phyloP scores from a whole-genome alignment of 2,797 vertebrate species.

The Salarias fasciatus region DNA sequence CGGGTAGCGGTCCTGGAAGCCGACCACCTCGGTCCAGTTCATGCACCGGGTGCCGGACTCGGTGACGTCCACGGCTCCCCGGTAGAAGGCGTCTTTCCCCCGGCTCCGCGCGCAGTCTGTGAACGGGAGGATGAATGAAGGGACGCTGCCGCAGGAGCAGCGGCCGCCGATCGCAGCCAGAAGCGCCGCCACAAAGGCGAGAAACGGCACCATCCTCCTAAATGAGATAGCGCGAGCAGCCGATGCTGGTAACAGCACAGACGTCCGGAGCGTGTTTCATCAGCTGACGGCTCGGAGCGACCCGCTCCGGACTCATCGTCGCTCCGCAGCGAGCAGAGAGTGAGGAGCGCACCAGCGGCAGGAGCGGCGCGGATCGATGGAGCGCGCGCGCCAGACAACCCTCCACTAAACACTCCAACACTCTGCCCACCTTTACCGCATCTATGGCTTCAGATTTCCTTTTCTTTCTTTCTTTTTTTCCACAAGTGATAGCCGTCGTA shows the following conservation, averaged over 20 bases:
- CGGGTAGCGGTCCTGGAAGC: constrained; percentile 79
- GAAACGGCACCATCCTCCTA: constrained; percentile 57
- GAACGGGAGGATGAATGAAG: constrained; percentile 73
- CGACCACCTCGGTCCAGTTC: constrained; percentile 82
- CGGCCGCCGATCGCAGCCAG: constrained; percentile 32
- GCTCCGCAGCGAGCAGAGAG: constrained; percentile 36
- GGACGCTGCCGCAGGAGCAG: constrained; percentile 54
- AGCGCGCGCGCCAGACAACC: constrained; percentile 41
- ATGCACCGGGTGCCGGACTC: constrained; percentile 85
- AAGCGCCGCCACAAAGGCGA: constrained; percentile 49
- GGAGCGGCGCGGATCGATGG: constrained; percentile 64
- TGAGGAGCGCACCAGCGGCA: constrained; percentile 19
- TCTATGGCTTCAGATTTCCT: no score
- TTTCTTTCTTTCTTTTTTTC: no score
- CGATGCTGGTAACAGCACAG: background rate
- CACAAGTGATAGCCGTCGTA: no score
- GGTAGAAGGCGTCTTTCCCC: constrained; percentile 78
- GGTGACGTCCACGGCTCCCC: constrained; percentile 84
- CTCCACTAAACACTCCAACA: background rate
- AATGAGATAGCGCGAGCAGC: background rate
- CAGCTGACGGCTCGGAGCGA: constrained; percentile 28
- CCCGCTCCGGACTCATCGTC: constrained; percentile 32
- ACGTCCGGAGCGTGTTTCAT: constrained; percentile 23
- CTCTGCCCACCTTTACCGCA: no score
- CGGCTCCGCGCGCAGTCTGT: constrained; percentile 78